Conservation (phyloP, 2,797 vertebrate genomes). For the Phrynocephalus guinanensis region DNA sequence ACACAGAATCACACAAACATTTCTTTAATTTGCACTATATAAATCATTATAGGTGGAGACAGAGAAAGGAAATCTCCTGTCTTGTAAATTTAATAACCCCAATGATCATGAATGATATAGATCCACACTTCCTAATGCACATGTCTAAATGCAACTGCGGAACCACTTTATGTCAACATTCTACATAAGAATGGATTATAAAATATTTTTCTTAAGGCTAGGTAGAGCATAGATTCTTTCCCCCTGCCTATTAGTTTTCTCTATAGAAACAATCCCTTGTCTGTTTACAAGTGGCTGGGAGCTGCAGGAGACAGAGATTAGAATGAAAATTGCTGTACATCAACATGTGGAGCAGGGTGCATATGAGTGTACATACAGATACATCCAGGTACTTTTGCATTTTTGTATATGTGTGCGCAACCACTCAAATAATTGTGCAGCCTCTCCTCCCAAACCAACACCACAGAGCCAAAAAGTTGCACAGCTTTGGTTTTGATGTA, state of each 20-base stretch:
- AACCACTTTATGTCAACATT: background rate
- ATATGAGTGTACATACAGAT: background rate
- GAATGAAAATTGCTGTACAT: background rate
- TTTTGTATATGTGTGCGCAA: background rate
- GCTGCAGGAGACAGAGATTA: background rate
- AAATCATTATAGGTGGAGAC: background rate
- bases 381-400: background rate
- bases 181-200: background rate
- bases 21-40: background rate
- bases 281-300: background rate
- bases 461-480: too few relatives aligned
- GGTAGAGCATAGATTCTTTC: background rate
- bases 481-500: background rate
- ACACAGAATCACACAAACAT: background rate
- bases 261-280: too few relatives aligned
- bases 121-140: background rate
- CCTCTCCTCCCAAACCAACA: too few relatives aligned
- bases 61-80: background rate
- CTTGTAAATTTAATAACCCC: background rate
- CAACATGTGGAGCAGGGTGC: background rate
- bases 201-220: background rate
- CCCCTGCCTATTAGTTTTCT: background rate
- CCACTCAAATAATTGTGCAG: too few relatives aligned
- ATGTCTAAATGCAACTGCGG: background rate
- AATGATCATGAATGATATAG: background rate